phyloP scores from a whole-genome alignment of 2,113 vertebrate species.

The Tiliqua scincoides region DNA sequence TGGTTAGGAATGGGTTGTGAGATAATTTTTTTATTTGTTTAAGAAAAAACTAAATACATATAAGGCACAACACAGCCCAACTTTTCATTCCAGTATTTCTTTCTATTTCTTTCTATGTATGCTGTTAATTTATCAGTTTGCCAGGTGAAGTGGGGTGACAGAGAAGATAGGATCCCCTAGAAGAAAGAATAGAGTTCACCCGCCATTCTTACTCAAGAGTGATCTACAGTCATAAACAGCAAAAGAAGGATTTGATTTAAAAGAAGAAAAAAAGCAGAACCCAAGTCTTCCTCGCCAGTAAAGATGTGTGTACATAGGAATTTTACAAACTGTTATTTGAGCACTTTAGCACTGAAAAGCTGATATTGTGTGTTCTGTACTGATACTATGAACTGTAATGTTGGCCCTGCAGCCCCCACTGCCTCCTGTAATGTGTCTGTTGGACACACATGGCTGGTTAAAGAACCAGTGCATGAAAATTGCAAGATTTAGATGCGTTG shows the following conservation, averaged over 20 bases:
- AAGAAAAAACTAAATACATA: background rate
- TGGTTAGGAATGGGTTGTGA: too few relatives aligned
- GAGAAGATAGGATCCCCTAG: background rate
- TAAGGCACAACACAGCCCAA: background rate
- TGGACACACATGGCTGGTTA: background rate
- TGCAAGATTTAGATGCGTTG: constrained; percentile 17
- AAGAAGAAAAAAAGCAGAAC: background rate
- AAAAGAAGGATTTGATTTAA: background rate
- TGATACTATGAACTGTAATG: background rate
- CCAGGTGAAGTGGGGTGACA: background rate
- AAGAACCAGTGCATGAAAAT: background rate
- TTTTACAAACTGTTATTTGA: background rate
- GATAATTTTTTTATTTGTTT: constrained; percentile 1
- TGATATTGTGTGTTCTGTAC: background rate
- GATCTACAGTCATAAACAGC: background rate
- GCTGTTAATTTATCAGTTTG: background rate
- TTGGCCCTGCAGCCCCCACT: background rate
- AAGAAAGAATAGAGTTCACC: background rate
- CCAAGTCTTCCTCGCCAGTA: background rate
- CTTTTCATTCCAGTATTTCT: background rate
- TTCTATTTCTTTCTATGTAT: background rate
- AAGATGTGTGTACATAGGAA: background rate
- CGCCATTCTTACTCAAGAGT: background rate
- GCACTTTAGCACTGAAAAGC: background rate
- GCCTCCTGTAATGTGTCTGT: background rate